Base-by-base conservation (phyloP, 2,888 invertebrate species). In the Melikaiella ostensackeni region DNA sequence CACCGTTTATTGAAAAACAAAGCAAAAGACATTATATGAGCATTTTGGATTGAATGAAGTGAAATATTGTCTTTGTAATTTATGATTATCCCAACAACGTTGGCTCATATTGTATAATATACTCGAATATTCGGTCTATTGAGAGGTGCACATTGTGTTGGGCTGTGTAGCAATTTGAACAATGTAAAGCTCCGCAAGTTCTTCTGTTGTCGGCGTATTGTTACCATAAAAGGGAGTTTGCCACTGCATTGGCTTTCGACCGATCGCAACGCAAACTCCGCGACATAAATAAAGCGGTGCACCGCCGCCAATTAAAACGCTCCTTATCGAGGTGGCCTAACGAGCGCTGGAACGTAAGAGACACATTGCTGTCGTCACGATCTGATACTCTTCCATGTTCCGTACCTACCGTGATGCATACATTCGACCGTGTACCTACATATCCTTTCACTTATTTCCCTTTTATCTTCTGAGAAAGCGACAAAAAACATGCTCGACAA, bases 301-400 rank as follows among this genome's bases (percentile, higher is more conserved):
- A 59, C 77, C 74, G 82, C 84, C 84, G 89, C 89, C 90, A 90
- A 90, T 90, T 90, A 90, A 90, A 89, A 89, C 86, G 85, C 87
- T 88, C 89, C 89, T 89, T 89, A 89, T 86, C 82, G 84, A 87
- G 88, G 80, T 79, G 81, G 77, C 80, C 79, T 83, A 83, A 81
- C 83, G 84, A 82, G 80, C 80, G 74, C 76, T 74, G 78, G 74
- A 81, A 74, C 75, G 75, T 50, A 75, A 75, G 78, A 79, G 79
- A 80, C 77, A 77, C 74, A 55, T 77, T 75, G 76, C 79, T 70
- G 66, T 62, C 73, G 42, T 42, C 63, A 46, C 73, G 35, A 74
- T 59, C 74, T 70, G 70, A 70, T 70, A 70, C 33, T 70, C 70
- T 50, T 50, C 50, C 70, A 50, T n/a, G 70, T 70, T 70, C 70